Base-by-base conservation (phyloP, 2,113 vertebrate genomes). In the Patagioenas fasciata region DNA sequence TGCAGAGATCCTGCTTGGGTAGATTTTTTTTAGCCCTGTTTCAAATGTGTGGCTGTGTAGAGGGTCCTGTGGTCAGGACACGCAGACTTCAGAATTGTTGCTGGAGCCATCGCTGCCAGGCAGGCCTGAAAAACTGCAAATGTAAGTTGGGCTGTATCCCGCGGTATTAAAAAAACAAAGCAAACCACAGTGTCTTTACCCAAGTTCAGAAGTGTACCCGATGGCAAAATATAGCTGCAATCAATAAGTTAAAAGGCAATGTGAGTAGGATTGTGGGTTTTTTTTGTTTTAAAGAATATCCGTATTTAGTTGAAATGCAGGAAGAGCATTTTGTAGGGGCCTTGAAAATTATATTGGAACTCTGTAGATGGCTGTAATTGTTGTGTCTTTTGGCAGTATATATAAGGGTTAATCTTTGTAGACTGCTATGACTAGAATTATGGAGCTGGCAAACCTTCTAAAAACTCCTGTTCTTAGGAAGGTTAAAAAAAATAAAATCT, bases 11-110 rank as follows among this genome's bases (percentile, higher is more conserved):
- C 69, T 58, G 53, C 16, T 13, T 12, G 32, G 48, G 1, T 47
- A 1, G 9, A 23, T 50, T 3, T 34, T 29, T 83, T 79, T 48
- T 20, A 40, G 58, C 21, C 0, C 0, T 25, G 29, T 66, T 89
- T 72, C n/a, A 29, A 54, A 42, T 0, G 5, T 23, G 19, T 42
- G 44, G 24, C n/a, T 50, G 0, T 2, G 8, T 10, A 31, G 23
- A 38, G 16, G 38, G 42, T 11, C 18, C 1, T 3, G 19, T 66
- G 13, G 47, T 40, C 21, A 50, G 61, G 56, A 12, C 44, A 47
- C 3, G 2, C 31, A 34, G 40, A 62, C 53, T 26, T 71, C 42
- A 28, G 77, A 38, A 28, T 25, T 38, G 54, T 51, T 64, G 31
- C 48, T 72, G 78, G 31, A 53, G 29, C 3, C 0, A 2, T n/a